These are phyloP conservation scores for Erythrolamprus reginae DNA, from an alignment of 2,113 vertebrate species.

Conservation along the genomic window DNA sequence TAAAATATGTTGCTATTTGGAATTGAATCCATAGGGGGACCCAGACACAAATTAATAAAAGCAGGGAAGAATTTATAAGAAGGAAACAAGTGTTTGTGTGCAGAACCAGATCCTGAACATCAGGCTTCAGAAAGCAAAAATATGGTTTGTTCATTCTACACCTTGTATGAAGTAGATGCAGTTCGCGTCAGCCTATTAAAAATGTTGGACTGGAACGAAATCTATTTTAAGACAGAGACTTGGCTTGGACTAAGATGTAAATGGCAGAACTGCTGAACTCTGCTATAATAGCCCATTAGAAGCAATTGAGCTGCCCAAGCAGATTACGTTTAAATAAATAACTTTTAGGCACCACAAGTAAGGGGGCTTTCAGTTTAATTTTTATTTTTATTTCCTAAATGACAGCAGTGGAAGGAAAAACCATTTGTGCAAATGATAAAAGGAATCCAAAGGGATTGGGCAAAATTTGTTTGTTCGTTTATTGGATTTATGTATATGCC, in stretches of 20 bases:
- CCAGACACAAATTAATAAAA: background rate
- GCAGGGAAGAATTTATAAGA: background rate
- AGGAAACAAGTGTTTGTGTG: background rate
- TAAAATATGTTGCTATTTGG: background rate
- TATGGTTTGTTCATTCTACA: background rate
- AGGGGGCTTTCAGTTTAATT: constrained; percentile 1
- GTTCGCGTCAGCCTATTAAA: constrained; percentile 19
- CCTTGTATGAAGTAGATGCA: background rate
- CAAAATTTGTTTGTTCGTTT: too few relatives aligned
- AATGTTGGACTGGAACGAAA: constrained; percentile 29
- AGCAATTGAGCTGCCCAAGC: constrained; percentile 19
- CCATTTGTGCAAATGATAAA: constrained; percentile 47
- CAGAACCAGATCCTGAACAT: background rate
- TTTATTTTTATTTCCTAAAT: constrained; percentile 17
- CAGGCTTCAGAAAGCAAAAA: background rate
- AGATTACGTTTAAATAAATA: constrained; percentile 26
- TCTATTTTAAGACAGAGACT: constrained; percentile 27
- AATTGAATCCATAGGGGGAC: background rate
- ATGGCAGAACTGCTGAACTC: constrained; percentile 22
- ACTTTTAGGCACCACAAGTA: constrained; percentile 15
- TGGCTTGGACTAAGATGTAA: constrained; percentile 29
- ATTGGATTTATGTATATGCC: too few relatives aligned
- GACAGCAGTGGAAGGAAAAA: constrained; percentile 22
- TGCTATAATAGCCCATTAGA: background rate
- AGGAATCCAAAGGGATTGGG: constrained; percentile 24